Percentiles rank a stretch among this genome's conserved stretches.
Evolutionary conservation across 2,113 vertebrate genomes (phyloP).

Genomic region (Ivindomyrus marchei): DNA sequence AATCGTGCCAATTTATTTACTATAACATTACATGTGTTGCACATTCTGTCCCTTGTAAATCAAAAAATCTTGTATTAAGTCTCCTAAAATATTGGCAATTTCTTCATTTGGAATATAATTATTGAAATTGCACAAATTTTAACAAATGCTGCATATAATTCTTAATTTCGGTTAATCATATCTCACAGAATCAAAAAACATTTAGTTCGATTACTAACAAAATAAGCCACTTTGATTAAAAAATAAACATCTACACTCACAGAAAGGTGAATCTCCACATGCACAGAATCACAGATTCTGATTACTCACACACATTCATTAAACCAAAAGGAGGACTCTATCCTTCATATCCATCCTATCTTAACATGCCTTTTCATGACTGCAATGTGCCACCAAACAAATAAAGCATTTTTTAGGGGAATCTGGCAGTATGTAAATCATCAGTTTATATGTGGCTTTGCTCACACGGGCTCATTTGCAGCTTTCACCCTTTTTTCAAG

Average conservation of each 20-base stretch:
- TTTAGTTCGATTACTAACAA: neutral
- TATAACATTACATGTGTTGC: neutral
- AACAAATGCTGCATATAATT: neutral
- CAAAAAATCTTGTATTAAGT: neutral
- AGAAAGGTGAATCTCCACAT: conserved; percentile 19
- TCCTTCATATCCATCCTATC: conserved; percentile 52
- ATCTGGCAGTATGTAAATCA: conserved; percentile 51
- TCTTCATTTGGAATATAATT: neutral
- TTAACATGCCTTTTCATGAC: conserved; percentile 67
- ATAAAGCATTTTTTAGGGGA: conserved; percentile 41
- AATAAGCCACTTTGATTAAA: neutral
- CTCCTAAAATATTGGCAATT: neutral
- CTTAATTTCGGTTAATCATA: neutral
- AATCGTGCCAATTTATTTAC: neutral
- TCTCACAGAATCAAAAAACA: neutral
- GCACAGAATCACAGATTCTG: conserved; percentile 46
- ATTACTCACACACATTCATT: conserved; percentile 53
- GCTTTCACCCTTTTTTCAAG: conserved; percentile 62
- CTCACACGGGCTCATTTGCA: conserved; percentile 68
- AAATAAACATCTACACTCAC: neutral
- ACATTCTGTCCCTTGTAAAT: neutral
- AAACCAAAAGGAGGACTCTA: conserved; percentile 35
- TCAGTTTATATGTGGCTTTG: conserved; percentile 60
- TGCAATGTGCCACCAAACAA: conserved; percentile 56
- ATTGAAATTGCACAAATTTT: neutral